Evolutionary conservation across 1,140 invertebrate species (phyloP).

Genomic region (Prorops nasuta): DNA sequence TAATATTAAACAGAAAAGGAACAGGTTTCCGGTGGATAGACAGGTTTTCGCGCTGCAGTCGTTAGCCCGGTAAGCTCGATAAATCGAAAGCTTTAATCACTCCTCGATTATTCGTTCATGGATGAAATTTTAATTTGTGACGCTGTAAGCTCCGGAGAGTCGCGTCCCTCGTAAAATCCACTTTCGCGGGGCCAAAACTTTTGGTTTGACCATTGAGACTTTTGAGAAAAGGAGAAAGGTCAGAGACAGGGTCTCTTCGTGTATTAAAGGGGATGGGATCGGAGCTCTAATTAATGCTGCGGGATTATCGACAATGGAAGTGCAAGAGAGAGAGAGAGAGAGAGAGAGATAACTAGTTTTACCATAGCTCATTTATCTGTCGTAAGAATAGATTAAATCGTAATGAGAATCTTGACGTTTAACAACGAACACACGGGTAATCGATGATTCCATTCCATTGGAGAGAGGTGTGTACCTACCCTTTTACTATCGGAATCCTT

Average conservation of each 20-base stretch:
- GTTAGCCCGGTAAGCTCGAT: conserved; percentile 2
- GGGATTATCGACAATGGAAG: conserved; percentile 29
- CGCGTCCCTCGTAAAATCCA: conserved; percentile 24
- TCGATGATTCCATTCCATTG: conserved; percentile 17
- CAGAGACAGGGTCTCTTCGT: conserved; percentile 4
- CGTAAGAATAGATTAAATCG: conserved; percentile 25
- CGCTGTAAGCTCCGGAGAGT: conserved; percentile 23
- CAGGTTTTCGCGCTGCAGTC: neutral
- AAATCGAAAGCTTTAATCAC: conserved; percentile 24
- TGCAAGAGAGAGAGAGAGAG: no score
- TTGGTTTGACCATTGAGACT: conserved; percentile 31
- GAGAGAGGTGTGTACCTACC: no score
- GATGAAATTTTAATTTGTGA: conserved; percentile 34
- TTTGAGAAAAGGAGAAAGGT: neutral
- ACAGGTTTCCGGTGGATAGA: no score
- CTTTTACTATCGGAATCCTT: no score
- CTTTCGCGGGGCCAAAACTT: conserved; percentile 24
- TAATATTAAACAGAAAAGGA: no score
- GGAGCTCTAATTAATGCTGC: conserved; percentile 42
- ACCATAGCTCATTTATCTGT: no score
- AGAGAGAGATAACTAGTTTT: no score
- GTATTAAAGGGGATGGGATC: conserved; percentile 35
- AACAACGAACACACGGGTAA: conserved; percentile 14
- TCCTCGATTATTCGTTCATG: conserved; percentile 29
- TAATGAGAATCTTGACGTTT: conserved; percentile 32